Percentiles rank a stretch among this genome's conserved stretches.
phyloP scores from a whole-genome alignment of 2,113 vertebrate genomes.

The Tretioscincus oriximinensis region DNA sequence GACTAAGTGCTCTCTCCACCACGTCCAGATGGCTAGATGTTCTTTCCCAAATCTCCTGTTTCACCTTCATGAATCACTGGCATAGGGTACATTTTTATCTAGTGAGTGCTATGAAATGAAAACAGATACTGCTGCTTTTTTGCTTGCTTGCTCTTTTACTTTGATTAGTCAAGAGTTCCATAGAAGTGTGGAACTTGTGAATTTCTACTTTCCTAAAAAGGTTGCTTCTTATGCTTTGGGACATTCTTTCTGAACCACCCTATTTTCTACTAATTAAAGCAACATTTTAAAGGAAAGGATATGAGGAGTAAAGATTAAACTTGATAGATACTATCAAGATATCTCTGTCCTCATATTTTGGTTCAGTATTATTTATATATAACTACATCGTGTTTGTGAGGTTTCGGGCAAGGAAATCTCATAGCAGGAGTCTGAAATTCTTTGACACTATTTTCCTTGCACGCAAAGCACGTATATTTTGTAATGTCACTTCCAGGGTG shows the following conservation, averaged over 20 bases:
- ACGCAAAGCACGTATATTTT: no score
- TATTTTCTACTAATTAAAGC: background rate
- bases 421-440: no score
- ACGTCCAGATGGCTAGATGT: conserved; percentile 28
- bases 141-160: background rate
- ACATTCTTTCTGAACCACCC: background rate
- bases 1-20: conserved; percentile 8
- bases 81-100: background rate
- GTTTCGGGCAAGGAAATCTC: no score
- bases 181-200: background rate
- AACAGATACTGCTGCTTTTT: background rate
- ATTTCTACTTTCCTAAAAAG: background rate
- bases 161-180: background rate
- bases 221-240: background rate
- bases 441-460: no score
- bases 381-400: no score
- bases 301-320: background rate
- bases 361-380: background rate
- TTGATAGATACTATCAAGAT: background rate
- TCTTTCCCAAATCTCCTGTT: conserved; percentile 21
- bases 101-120: background rate
- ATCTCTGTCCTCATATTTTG: background rate
- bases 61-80: conserved; percentile 31
- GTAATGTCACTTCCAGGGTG: no score
- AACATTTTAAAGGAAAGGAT: background rate